Evolutionary conservation across 2,113 vertebrate genomes (phyloP).

Genomic region (Malurus melanocephalus): DNA sequence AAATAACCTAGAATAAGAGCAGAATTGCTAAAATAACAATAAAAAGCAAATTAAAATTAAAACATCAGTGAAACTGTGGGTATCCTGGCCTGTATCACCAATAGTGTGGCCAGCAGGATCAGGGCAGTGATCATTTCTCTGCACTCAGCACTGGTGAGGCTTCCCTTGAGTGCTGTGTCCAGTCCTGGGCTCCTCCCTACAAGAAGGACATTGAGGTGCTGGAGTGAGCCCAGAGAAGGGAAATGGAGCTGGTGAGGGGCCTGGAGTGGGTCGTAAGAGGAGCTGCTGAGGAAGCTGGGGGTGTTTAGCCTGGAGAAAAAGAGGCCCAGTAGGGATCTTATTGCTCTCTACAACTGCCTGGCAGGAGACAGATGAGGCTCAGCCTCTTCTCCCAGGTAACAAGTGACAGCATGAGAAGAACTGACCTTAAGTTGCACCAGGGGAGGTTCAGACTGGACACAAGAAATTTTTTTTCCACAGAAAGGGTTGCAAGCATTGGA

Average conservation of each 20-base stretch:
- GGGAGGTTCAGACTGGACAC: neutral
- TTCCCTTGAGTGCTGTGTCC: neutral
- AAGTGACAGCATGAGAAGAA: neutral
- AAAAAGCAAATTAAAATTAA: neutral
- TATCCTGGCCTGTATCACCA: neutral
- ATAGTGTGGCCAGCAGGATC: neutral
- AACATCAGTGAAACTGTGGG: neutral
- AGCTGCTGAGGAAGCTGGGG: neutral
- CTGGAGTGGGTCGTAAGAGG: neutral
- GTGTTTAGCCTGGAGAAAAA: neutral
- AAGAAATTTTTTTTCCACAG: neutral
- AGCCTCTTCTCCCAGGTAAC: neutral
- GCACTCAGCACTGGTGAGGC: neutral
- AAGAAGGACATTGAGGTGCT: neutral
- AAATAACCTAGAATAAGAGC: slow-evolving; percentile 73
- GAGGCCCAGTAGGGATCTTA: neutral
- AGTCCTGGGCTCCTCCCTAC: neutral
- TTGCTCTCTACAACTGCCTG: neutral
- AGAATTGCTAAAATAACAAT: neutral
- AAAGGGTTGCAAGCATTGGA: neutral
- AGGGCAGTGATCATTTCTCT: neutral
- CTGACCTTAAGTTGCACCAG: neutral
- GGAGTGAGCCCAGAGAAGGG: neutral
- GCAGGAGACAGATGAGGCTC: neutral
- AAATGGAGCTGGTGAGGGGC: neutral